Conservation (phyloP, 2,888 invertebrate species). For the Adelognathus sp. region DNA sequence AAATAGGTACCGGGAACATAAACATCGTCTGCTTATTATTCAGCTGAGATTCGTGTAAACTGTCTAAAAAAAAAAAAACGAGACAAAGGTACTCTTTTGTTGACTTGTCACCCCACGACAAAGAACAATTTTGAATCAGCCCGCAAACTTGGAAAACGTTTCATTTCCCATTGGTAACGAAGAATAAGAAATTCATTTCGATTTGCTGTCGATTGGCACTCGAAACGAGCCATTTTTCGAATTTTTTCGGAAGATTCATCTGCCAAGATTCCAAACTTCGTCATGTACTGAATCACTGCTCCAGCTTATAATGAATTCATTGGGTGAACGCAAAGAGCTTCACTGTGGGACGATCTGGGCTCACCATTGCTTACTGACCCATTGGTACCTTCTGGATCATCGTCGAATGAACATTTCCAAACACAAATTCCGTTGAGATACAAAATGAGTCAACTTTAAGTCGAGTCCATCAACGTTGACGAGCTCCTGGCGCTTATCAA, state of each 20-base stretch:
- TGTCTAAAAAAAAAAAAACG: not conserved
- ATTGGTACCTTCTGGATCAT: not conserved
- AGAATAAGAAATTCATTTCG: not conserved
- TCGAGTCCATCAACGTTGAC: not conserved
- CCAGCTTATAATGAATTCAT: not conserved
- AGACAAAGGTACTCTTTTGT: not conserved
- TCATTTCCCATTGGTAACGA: too few species aligned
- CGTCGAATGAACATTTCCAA: not conserved
- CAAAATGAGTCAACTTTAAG: not conserved
- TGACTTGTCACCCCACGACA: not conserved
- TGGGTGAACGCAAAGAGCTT: not conserved
- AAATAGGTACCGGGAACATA: slow-evolving; percentile 47
- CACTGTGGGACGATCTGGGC: not conserved
- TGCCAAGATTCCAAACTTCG: not conserved
- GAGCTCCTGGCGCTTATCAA: not conserved
- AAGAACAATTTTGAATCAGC: not conserved
- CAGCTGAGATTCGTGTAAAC: not conserved
- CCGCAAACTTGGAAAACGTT: not conserved
- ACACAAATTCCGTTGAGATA: not conserved
- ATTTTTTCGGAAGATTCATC: not conserved
- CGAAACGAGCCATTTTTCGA: too few species aligned
- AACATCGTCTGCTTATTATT: slow-evolving; percentile 23
- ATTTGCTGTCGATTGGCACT: too few species aligned
- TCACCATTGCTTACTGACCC: not conserved
- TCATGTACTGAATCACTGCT: too few species aligned